Evolutionary conservation across 1,140 invertebrate species (phyloP), one percentile per base, ranked within the genome.

Genomic region (Semibalanus balanoides): DNA sequence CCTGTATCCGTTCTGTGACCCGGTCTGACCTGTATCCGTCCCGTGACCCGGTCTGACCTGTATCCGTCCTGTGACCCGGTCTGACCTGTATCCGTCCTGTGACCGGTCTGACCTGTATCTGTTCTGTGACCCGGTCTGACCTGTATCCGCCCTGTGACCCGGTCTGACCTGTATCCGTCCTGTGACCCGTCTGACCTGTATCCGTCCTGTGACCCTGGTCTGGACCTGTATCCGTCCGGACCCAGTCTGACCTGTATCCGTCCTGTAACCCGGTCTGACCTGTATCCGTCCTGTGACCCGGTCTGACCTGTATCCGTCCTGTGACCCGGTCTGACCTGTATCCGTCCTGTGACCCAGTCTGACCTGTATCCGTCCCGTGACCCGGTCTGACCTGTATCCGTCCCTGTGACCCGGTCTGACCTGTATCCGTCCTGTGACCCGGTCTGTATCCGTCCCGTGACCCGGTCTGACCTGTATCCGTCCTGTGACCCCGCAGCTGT

Each of bases 401-500:
- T n/a, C n/a, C 27, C 19, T 17, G 28, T 29, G 0, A 19, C 14
- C 27, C 30, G 72, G 25, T 25, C 30, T 19, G n/a, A 43, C 40
- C 51, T 30, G 22, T 19, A 76, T 14, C 31, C 27, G n/a, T 17
- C 25, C 27, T 25, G 31, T 25, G n/a, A 74, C 27, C 27, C 69
- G n/a, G 28, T 22, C 25, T 74, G 19, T 30, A 5, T 77, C 30
- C 25, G 19, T 0, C 31, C 29, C 74, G 28, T 29, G 0, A 17
- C 14, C 27, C 30, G 72, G 25, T 40, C 79, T 84, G 76, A 88
- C 87, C 83, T 88, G 87, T 79, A 88, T 87, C 76, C 89, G 87
- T 31, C 93, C 93, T 87, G 95, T 93, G 79, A 92, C 86, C 0
- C 96, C 96, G 77, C 94, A 96, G 79, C 94, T 96, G 83, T 98